Percentiles rank a stretch among this genome's conserved stretches.
These are phyloP conservation scores for Sebastes ruberrimus DNA, from an alignment of 2,797 vertebrate species.

Conservation along the genomic window DNA sequence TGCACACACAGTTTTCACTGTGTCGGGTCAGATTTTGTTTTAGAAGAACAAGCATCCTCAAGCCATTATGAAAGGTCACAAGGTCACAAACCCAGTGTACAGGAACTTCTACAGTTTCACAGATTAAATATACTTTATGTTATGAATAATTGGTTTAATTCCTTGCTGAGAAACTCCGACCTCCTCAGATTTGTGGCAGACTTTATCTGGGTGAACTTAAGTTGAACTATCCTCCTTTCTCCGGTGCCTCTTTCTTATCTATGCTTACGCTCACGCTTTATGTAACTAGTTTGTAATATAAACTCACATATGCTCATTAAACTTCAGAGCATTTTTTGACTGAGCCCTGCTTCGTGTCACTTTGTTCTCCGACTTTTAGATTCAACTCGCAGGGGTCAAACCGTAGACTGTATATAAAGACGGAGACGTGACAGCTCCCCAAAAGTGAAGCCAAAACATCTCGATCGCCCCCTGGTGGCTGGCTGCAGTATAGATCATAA, in stretches of 20 bases:
- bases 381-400: not conserved
- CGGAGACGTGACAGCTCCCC: too few species aligned
- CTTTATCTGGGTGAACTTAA: not conserved
- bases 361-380: too few species aligned
- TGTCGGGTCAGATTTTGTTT: not conserved
- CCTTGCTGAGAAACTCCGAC: too few species aligned
- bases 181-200: too few species aligned
- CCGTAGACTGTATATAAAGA: not conserved
- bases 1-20: not conserved
- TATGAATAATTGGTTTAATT: not conserved
- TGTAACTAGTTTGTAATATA: not conserved
- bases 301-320: not conserved
- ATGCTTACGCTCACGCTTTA: not conserved
- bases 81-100: not conserved
- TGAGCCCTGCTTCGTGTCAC: not conserved
- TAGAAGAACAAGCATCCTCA: not conserved
- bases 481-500: too few species aligned
- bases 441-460: too few species aligned
- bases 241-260: too few species aligned
- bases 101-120: not conserved
- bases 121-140: not conserved
- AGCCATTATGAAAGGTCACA: not conserved
- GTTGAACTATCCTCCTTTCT: not conserved
- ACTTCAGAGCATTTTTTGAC: not conserved
- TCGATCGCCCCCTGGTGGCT: too few species aligned